Evolutionary conservation across 2,113 vertebrate genomes (phyloP).

Genomic region (Felis catus): F.catus_Fca126_mat1.0 CM031428.1:57303501-57304000

Average conservation of each 20-base stretch:
- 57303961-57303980: neutral
- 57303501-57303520: neutral
- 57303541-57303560: neutral
- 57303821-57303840: neutral
- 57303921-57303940: neutral
- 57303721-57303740: neutral
- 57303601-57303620: neutral
- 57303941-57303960: neutral
- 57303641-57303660: neutral
- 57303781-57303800: neutral
- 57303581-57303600: neutral
- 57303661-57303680: neutral
- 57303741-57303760: neutral
- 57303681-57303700: neutral
- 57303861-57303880: neutral
- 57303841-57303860: too few species aligned
- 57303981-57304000: neutral
- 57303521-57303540: neutral
- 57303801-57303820: neutral
- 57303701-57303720: neutral
- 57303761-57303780: neutral
- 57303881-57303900: neutral
- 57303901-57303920: neutral
- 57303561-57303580: neutral
- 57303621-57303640: neutral